Percentiles rank a stretch among this genome's conserved stretches.
Evolutionary conservation across 1,140 invertebrate species (phyloP).

Genomic region (Nasonia vitripennis): DNA sequence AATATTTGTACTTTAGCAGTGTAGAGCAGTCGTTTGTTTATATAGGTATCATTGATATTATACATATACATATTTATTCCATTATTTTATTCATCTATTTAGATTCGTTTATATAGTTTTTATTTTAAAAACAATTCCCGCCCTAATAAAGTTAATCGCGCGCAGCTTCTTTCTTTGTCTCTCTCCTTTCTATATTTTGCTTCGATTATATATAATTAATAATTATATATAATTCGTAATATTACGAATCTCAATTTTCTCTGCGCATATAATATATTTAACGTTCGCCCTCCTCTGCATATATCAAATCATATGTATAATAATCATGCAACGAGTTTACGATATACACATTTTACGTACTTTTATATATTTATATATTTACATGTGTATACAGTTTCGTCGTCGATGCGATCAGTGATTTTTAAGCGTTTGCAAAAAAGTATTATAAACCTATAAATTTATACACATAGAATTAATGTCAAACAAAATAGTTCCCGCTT

Average conservation of each 20-base stretch:
- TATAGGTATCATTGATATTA: slow-evolving; percentile 63
- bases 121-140: slow-evolving; percentile 67
- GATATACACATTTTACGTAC: not conserved
- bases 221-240: too few species aligned
- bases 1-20: slow-evolving; percentile 76
- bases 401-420: slow-evolving; percentile 54
- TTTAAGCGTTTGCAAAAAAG: slow-evolving; percentile 57
- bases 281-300: not conserved
- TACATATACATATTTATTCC: slow-evolving; percentile 60
- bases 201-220: slow-evolving; percentile 9
- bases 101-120: slow-evolving; percentile 59
- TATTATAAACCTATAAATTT: slow-evolving; percentile 29
- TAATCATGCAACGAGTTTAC: not conserved
- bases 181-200: slow-evolving; percentile 16
- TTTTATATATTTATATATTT: slow-evolving; percentile 10
- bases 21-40: slow-evolving; percentile 75
- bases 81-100: slow-evolving; percentile 54
- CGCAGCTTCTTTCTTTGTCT: slow-evolving; percentile 36
- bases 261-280: not conserved
- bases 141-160: slow-evolving; percentile 43
- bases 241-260: slow-evolving; percentile 37
- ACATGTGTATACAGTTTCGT: slow-evolving; percentile 50
- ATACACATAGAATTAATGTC: slow-evolving; percentile 66
- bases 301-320: slow-evolving; percentile 5
- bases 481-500: slow-evolving; percentile 62